Evolutionary conservation across 2,888 invertebrate species (phyloP), one percentile per base, ranked within the genome.

Genomic region (Oasisia sp.): DNA sequence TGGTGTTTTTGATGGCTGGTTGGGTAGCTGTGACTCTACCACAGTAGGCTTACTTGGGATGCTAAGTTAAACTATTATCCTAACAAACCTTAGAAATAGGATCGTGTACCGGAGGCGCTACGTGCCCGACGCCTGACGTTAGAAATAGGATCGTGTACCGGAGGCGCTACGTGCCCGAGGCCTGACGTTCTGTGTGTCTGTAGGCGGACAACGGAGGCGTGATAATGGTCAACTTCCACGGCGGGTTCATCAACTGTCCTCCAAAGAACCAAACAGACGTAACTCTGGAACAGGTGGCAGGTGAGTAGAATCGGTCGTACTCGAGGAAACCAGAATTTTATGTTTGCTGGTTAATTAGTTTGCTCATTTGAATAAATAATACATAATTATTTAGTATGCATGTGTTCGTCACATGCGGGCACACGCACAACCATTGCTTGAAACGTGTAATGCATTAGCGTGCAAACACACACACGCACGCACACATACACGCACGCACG

Each of bases 201-300:
- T 96, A 97, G 97, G 97, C 97, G 95, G 96, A 97, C 95, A 98
- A 98, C 96, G 97, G 97, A 93, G 98, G 98, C 89, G 97, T 98
- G 92, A 97, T 98, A 93, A 98, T 98, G 98, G 98, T 98, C 95
- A 98, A 98, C 96, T 98, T 98, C 96, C 98, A 98, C 96, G 98
- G 97, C 4, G 97, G 97, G 92, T 98, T 98, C 95, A 97, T 98
- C 89, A 98, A 98, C 32, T 98, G 98, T 74, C 74, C 74, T 19
- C 74, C 74, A 27, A 74, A 74, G n/a, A 45, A 94, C 32, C 89
- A 93, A 27, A 91, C 93, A 8, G 91, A 91, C 3, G 93, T 98
- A 3, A 98, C 98, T 0, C 97, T 98, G 92, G 97, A 89, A 0
- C 92, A 92, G 89, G 92, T 93, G 0, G 93, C 92, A 91, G 93